These are phyloP conservation scores for Mystacornis crossleyi DNA, from an alignment of 2,113 vertebrate genomes.

Conservation along the genomic window DNA sequence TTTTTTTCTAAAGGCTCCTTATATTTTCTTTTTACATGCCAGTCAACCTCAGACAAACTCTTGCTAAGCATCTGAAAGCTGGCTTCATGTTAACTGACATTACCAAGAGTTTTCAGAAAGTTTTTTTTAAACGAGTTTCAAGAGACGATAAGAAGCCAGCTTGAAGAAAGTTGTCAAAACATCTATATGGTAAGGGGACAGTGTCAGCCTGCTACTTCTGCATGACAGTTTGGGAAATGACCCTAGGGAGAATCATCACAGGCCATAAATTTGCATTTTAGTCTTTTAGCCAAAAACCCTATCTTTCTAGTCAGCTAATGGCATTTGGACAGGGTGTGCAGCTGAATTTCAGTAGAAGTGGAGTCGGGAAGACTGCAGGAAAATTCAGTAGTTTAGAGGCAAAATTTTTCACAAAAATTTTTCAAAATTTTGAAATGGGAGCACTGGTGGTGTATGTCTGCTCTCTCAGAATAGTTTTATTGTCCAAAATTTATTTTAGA, in stretches of 20 bases:
- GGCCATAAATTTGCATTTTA: conserved; percentile 6
- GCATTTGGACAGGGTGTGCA: neutral
- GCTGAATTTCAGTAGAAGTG: neutral
- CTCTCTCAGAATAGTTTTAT: neutral
- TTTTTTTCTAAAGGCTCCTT: neutral
- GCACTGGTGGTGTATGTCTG: neutral
- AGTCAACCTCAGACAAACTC: neutral
- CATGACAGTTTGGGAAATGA: neutral
- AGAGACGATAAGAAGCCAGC: neutral
- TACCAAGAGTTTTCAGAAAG: neutral
- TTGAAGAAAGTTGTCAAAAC: neutral
- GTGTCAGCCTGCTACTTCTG: neutral
- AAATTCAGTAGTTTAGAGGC: neutral
- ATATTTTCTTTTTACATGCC: neutral
- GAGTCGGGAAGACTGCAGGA: neutral
- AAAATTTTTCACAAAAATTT: neutral
- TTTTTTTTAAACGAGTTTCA: neutral
- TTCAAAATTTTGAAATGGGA: neutral
- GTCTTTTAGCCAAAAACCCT: neutral
- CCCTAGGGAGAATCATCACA: neutral
- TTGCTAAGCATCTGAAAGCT: neutral
- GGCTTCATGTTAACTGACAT: neutral
- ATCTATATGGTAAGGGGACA: neutral
- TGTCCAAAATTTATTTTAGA: neutral
- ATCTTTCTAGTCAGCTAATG: neutral